phyloP scores from a whole-genome alignment of 2,888 invertebrate genomes.

The Napeogenes inachia region DNA sequence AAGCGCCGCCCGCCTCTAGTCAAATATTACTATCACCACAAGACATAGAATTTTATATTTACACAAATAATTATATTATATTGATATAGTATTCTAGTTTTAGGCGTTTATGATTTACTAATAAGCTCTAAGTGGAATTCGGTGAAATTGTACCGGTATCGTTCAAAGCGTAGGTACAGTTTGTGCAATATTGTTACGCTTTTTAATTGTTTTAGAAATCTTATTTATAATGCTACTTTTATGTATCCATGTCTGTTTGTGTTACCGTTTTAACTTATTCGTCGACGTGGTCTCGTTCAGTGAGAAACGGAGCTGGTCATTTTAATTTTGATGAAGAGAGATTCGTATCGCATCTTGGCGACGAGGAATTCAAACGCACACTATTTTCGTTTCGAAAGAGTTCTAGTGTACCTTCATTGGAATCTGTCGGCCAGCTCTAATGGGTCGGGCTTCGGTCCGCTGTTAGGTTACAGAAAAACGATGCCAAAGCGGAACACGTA shows the following conservation, averaged over 20 bases:
- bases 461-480: constrained; percentile 65
- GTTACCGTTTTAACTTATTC: constrained; percentile 52
- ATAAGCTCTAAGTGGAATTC: constrained; percentile 57
- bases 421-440: constrained; percentile 33
- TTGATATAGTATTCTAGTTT: constrained; percentile 77
- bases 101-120: constrained; percentile 73
- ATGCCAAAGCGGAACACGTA: constrained; percentile 74
- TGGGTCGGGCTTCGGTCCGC: constrained; percentile 38
- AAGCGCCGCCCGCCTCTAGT: constrained; percentile 71
- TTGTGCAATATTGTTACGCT: constrained; percentile 76
- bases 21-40: constrained; percentile 75
- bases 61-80: constrained; percentile 77
- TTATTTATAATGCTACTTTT: constrained; percentile 42
- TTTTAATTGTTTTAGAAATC: constrained; percentile 62
- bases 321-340: background rate
- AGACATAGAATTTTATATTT: constrained; percentile 78
- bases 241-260: constrained; percentile 44
- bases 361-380: constrained; percentile 3
- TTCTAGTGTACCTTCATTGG: too few species aligned
- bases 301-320: constrained; percentile 43
- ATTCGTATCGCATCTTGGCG: constrained; percentile 8
- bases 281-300: constrained; percentile 54
- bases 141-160: constrained; percentile 34
- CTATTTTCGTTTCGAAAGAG: background rate
- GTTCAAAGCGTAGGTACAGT: constrained; percentile 41